Evolutionary conservation across 1,140 invertebrate species (phyloP).

Genomic region (Oncopodura yosiiana): DNA sequence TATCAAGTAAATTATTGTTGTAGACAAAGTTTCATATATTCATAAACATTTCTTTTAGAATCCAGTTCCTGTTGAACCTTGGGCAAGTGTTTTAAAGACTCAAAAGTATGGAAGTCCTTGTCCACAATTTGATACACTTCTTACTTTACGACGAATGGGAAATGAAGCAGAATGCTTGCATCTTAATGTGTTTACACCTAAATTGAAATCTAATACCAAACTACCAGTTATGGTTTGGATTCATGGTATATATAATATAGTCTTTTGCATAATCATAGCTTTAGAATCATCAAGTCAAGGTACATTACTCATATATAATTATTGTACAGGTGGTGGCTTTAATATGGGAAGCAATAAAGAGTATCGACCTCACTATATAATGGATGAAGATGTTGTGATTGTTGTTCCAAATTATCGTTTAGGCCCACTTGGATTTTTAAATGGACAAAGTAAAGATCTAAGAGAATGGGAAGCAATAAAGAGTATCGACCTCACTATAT

Average conservation of each 20-base stretch:
- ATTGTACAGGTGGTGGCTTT: background rate
- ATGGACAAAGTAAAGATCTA: background rate
- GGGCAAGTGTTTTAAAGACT: slow-evolving; percentile 50
- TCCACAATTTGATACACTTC: slow-evolving; percentile 47
- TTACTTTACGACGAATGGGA: no score
- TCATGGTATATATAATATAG: slow-evolving; percentile 10
- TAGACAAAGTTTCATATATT: no score
- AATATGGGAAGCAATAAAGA: background rate
- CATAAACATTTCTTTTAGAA: no score
- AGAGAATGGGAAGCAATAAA: no score
- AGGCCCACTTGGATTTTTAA: slow-evolving; percentile 9
- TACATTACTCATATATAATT: background rate
- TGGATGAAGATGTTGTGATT: slow-evolving; percentile 16
- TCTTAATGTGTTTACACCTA: slow-evolving; percentile 19
- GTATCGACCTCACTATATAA: slow-evolving; percentile 20
- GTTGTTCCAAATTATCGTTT: slow-evolving; percentile 21
- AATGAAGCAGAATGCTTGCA: slow-evolving; percentile 19
- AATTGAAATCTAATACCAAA: background rate
- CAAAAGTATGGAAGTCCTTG: slow-evolving; percentile 52
- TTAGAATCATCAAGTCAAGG: no score
- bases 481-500: no score
- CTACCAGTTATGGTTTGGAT: slow-evolving; percentile 20
- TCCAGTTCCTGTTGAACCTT: slow-evolving; percentile 49
- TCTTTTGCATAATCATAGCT: background rate
- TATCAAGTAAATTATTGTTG: no score